Evolutionary conservation across 2,888 invertebrate genomes (phyloP), one percentile per base, ranked within the genome.

Genomic region (Lordiphosa andalusiaca): DNA sequence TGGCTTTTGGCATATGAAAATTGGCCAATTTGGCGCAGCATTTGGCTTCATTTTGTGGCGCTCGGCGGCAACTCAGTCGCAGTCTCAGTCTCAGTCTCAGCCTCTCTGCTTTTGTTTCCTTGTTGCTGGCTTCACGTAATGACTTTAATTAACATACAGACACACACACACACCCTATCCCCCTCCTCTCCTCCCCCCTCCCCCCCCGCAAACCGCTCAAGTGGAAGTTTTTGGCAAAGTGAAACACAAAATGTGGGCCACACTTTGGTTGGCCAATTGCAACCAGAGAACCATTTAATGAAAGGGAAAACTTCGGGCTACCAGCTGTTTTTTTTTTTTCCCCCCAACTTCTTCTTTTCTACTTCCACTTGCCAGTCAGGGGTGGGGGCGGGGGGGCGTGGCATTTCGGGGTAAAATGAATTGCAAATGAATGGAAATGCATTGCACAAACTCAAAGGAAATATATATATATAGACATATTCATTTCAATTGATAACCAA

Each of bases 1-100:
- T 19, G 19, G 19, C 19, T 19, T 80, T n/a, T n/a, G n/a, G 71
- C 73, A 77, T 61, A 60, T 63, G 70, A 66, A 72, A 64, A 76
- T 78, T 82, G 72, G 68, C 75, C 69, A 76, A 76, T 78, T 76
- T 74, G 72, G 67, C 60, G 58, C 67, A 66, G 60, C 60, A 53
- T 67, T 67, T 66, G 66, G 50, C 67, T 66, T 58, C 59, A 50
- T 67, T 66, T 65, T 64, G 63, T 63, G 37, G 65, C 36, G 30
- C 36, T 19, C 44, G 13, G 42, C 36, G n/a, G 16, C 30, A 9
- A 19, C 23, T 36, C 36, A n/a, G 9, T 3, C 30, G 16, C 16
- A n/a, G n/a, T n/a, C n/a, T n/a, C n/a, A n/a, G n/a, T n/a, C n/a
- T n/a, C n/a, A n/a, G n/a, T n/a, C n/a, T n/a, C n/a, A n/a, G n/a